phyloP scores from a whole-genome alignment of 2,888 invertebrate genomes.

The Hybos culiciformis region DNA sequence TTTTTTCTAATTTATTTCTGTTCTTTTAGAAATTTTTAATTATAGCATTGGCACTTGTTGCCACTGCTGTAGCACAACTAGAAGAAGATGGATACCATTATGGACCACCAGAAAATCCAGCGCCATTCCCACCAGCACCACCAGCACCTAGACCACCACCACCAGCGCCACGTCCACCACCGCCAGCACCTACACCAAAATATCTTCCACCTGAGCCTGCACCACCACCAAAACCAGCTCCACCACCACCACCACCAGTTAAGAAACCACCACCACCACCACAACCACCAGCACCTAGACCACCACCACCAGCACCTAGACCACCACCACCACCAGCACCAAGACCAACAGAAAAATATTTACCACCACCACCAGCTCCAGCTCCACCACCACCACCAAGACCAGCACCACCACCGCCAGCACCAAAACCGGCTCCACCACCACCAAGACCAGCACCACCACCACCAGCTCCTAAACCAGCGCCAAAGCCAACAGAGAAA shows the following conservation, averaged over 20 bases:
- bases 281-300: background rate
- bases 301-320: background rate
- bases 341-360: no score
- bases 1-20: no score
- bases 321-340: background rate
- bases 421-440: no score
- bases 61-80: no score
- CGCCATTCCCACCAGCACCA: background rate
- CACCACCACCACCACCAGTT: background rate
- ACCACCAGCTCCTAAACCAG: background rate
- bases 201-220: constrained; percentile 5
- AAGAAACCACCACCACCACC: background rate
- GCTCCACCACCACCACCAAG: background rate
- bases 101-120: no score
- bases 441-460: background rate
- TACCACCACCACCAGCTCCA: background rate
- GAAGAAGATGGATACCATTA: no score
- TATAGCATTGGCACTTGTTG: no score
- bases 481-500: background rate
- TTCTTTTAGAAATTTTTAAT: no score
- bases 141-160: background rate
- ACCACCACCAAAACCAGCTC: constrained; percentile 6
- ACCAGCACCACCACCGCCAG: background rate
- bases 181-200: constrained; percentile 3
- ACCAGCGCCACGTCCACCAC: constrained; percentile 11